Evolutionary conservation across 2,888 invertebrate species (phyloP), one percentile per base, ranked within the genome.

Genomic region (Tethea ocularis): DNA sequence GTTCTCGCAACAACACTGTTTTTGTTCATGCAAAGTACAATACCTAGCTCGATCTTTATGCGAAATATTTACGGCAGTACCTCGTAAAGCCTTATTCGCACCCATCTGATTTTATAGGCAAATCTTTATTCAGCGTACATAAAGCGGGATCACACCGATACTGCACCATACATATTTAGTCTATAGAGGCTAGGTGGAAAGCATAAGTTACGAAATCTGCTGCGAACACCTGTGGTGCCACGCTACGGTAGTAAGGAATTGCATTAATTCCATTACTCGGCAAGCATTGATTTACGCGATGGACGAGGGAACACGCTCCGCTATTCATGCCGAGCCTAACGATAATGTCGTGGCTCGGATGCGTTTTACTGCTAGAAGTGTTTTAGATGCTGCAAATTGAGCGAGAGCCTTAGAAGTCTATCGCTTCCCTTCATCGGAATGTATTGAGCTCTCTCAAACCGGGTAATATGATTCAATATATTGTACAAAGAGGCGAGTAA

Each of bases 221-320:
- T 61, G 51, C 53, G 53, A 57, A 38, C 68, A 74, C 65, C 73
- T 74, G 74, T 57, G 17, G 17, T 29, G 61, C 33, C 13, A 11
- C 24, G 55, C 17, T 55, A 11, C 24, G 55, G 20, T 55, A 51
- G 55, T 69, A 65, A 59, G 60, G 59, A 66, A 64, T 66, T 63
- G 59, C 63, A 69, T 57, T 61, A 68, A 74, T 71, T 75, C 74
- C 72, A 72, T 75, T 74, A 71, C 71, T 58, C 60, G 64, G 52
- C 58, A 62, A 66, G 66, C 71, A 64, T 73, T 76, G 77, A 80
- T 77, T 74, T 77, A 82, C 73, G 62, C 61, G 57, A 58, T 23
- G 57, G 33, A 51, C 61, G 61, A 57, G 63, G 60, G 62, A 68
- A 63, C 71, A 68, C 66, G 65, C 62, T 61, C 73, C 51, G 46